phyloP scores from a whole-genome alignment of 2,888 invertebrate genomes.

The Pimpla rufipes region DNA sequence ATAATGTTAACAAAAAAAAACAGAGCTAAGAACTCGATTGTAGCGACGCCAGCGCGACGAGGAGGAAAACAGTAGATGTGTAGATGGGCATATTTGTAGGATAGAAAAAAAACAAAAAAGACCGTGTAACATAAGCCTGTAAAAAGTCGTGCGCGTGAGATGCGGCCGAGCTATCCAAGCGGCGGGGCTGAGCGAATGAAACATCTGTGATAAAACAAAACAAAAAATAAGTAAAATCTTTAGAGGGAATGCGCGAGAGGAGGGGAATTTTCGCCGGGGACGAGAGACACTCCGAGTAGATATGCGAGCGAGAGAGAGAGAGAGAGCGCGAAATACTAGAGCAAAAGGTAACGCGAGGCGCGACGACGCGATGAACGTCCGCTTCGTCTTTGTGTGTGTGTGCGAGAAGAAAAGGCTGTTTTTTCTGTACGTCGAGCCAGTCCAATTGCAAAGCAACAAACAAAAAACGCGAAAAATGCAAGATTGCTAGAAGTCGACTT shows the following conservation, averaged over 20 bases:
- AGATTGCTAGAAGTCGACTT: constrained; percentile 70
- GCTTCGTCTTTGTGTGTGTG: constrained; percentile 40
- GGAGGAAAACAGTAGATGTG: constrained; percentile 50
- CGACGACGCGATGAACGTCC: constrained; percentile 57
- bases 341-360: constrained; percentile 65
- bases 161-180: constrained; percentile 57
- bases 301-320: constrained; percentile 47
- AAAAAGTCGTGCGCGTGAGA: constrained; percentile 50
- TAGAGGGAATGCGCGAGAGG: constrained; percentile 73
- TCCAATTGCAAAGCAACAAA: constrained; percentile 61
- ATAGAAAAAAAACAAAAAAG: constrained; percentile 50
- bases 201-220: constrained; percentile 85
- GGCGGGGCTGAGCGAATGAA: constrained; percentile 83
- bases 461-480: constrained; percentile 62
- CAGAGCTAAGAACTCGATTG: constrained; percentile 46
- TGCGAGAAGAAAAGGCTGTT: constrained; percentile 71
- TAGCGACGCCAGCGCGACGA: constrained; percentile 41
- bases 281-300: constrained; percentile 27
- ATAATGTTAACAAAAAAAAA: constrained; percentile 42
- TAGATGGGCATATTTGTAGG: constrained; percentile 66
- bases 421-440: constrained; percentile 70
- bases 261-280: constrained; percentile 45
- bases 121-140: constrained; percentile 51
- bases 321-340: constrained; percentile 14
- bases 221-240: constrained; percentile 70